Percentiles rank a stretch among this genome's conserved stretches.
phyloP scores from a whole-genome alignment of 2,113 vertebrate genomes.

The Capra hircus region DNA sequence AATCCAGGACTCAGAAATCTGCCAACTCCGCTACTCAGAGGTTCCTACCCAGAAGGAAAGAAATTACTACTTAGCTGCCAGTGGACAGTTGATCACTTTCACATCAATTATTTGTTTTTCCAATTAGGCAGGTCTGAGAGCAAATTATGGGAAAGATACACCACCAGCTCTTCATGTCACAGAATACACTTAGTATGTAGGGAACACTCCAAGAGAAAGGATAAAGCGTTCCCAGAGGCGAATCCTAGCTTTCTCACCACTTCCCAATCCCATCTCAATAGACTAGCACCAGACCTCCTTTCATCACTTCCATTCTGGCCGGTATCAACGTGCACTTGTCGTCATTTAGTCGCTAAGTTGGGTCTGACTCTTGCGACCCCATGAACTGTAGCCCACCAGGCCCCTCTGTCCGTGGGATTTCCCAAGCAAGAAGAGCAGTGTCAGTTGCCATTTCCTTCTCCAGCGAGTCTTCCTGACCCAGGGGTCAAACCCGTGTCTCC shows the following conservation, averaged over 20 bases:
- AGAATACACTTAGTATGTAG: neutral
- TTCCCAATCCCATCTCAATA: conserved; percentile 11
- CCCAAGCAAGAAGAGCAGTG: neutral
- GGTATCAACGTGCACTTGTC: neutral
- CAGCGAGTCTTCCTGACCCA: neutral
- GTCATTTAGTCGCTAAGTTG: neutral
- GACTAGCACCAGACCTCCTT: neutral
- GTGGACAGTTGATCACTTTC: neutral
- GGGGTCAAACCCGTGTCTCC: neutral
- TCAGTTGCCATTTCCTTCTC: neutral
- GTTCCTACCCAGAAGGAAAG: neutral
- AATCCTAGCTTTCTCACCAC: neutral
- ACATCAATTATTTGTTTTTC: neutral
- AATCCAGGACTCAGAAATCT: neutral
- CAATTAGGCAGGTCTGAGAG: neutral
- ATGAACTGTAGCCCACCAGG: neutral
- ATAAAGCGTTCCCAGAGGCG: neutral
- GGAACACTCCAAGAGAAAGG: neutral
- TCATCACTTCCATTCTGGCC: neutral
- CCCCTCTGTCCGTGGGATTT: neutral
- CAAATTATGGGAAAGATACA: neutral
- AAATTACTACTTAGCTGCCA: neutral
- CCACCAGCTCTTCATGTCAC: neutral
- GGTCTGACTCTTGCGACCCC: neutral
- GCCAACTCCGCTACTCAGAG: neutral